phyloP scores from a whole-genome alignment of 2,888 invertebrate genomes.

The Apocheima hispidaria region DNA sequence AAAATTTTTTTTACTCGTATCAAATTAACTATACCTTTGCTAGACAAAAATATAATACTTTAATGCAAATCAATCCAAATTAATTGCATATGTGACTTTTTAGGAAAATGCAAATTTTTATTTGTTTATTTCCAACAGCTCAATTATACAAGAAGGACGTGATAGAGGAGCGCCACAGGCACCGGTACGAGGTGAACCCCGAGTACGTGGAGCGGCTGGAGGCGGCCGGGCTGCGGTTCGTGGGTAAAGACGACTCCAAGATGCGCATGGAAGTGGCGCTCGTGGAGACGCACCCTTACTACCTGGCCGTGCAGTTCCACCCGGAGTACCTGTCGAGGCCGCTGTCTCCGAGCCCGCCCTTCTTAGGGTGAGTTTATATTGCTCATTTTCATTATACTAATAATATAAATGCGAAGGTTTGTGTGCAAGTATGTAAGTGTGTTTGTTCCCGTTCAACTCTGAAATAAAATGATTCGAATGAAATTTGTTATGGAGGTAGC shows the following conservation, averaged over 20 bases:
- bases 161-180: conserved; percentile 98
- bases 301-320: conserved; percentile 98
- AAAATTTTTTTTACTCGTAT: not conserved
- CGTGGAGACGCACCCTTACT: conserved; percentile 95
- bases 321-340: conserved; percentile 98
- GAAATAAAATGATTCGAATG: too few relatives aligned
- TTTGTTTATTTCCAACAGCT: conserved; percentile 67
- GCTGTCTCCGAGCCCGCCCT: conserved; percentile 96
- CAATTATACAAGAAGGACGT: conserved; percentile 91
- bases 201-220: conserved; percentile 92
- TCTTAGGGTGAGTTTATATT: conserved; percentile 89
- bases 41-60: not conserved
- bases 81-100: not conserved
- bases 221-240: conserved; percentile 94
- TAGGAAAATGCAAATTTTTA: not conserved
- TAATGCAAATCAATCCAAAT: not conserved
- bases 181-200: conserved; percentile 99
- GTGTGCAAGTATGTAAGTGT: too few relatives aligned
- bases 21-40: not conserved
- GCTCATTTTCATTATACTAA: not conserved
- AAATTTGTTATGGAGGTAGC: too few relatives aligned
- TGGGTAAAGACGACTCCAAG: conserved; percentile 93
- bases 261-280: conserved; percentile 98
- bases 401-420: too few relatives aligned
- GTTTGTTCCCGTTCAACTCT: too few relatives aligned